Evolutionary conservation across 2,797 vertebrate genomes (phyloP), one percentile per base, ranked within the genome.

Genomic region (Tinamus major): DNA sequence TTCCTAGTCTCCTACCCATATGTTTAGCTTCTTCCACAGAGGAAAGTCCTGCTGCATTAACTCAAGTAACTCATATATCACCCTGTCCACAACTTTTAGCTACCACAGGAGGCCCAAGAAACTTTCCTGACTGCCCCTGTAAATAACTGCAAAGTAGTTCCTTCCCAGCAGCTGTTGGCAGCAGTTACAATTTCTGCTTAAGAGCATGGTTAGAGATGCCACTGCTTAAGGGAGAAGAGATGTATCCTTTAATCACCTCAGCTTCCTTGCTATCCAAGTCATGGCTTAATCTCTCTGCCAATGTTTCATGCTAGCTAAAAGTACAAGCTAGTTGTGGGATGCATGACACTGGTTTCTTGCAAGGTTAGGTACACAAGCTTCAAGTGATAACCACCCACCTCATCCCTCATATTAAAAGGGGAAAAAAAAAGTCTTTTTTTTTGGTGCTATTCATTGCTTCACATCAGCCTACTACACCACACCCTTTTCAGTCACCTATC

Each of bases 381-480:
- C 21, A 56, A 53, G 9, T 0, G 0, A 63, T 2, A 9, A 6
- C 9, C 18, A 13, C 0, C 7, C 17, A 13, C 16, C 19, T 37
- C 46, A 86, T 0, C 31, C 21, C 46, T 48, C 31, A 4, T 3
- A 14, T 1, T 65, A 3, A 9, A 75, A 5, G 10, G 11, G 4
- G 3, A 7, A 3, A 31, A 6, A 4, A 9, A 3, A n/a, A n/a
- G 11, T 4, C 2, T 14, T 1, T 2, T 17, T 42, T 12, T 6
- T 53, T 72, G 56, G 26, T 39, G 37, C n/a, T 9, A 80, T 23
- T 2, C 6, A 10, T 53, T 41, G 8, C 41, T 58, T 53, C 44
- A n/a, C 31, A 10, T 35, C 29, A 14, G 8, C 46, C 29, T 46
- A 35, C 53, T 18, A 31, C 53, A 55, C 53, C 9, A 11, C 53